Conservation (phyloP, 2,797 vertebrate genomes). For the Manis crassicaudata region DNA sequence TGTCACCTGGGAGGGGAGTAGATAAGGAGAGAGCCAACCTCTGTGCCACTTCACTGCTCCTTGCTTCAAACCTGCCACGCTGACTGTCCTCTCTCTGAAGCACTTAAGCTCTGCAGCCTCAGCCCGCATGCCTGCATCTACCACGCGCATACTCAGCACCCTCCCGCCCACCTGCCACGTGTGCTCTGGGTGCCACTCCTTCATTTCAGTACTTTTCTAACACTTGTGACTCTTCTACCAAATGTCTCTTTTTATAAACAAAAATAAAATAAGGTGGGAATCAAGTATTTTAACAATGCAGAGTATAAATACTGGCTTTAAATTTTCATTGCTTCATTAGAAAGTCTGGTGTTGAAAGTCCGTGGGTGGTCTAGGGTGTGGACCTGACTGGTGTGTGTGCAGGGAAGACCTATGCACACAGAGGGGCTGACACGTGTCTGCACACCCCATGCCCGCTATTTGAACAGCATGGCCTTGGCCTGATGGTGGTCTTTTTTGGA, state of each 20-base stretch:
- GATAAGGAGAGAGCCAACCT: background rate
- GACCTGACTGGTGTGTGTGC: background rate
- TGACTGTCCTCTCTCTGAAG: too few relatives aligned
- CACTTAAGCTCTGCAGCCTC: background rate
- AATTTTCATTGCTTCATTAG: constrained; percentile 60
- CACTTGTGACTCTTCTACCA: background rate
- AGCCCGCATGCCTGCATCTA: too few relatives aligned
- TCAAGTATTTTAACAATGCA: constrained; percentile 76
- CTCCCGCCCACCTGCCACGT: rapidly evolving
- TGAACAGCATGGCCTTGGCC: constrained; percentile 62
- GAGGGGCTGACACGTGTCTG: constrained; percentile 62
- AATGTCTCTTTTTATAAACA: constrained; percentile 48
- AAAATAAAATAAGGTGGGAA: constrained; percentile 66
- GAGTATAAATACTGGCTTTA: constrained; percentile 64
- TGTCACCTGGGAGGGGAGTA: background rate
- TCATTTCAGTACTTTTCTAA: constrained; percentile 70
- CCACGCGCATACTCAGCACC: background rate
- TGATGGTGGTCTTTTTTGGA: constrained; percentile 68
- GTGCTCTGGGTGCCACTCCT: constrained; percentile 59
- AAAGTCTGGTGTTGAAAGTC: background rate
- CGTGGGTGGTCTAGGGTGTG: background rate
- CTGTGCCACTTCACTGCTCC: background rate
- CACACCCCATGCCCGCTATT: constrained; percentile 36
- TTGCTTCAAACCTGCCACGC: background rate
- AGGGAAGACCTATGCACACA: too few relatives aligned